Evolutionary conservation across 2,113 vertebrate species (phyloP).

Genomic region (Bubo bubo): DNA sequence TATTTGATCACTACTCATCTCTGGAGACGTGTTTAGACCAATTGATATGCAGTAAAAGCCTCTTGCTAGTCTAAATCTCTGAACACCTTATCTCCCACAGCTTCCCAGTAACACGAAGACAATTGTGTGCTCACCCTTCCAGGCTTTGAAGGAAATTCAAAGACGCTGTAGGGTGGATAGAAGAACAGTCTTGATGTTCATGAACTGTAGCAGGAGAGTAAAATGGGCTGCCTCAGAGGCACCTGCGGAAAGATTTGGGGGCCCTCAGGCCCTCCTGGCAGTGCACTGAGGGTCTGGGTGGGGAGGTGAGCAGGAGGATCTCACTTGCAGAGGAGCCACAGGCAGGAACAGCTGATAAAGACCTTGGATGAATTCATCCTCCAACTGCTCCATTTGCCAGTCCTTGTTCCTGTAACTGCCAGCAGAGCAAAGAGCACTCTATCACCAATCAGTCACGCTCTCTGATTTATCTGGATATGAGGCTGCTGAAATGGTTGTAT

Average conservation of each 20-base stretch:
- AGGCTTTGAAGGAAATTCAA: neutral
- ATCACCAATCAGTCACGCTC: neutral
- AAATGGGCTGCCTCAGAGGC: neutral
- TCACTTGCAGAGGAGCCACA: neutral
- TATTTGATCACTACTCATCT: neutral
- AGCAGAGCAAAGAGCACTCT: neutral
- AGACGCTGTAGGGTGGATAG: neutral
- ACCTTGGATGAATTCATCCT: neutral
- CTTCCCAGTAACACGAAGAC: neutral
- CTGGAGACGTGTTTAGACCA: neutral
- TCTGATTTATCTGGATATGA: neutral
- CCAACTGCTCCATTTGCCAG: neutral
- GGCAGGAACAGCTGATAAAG: neutral
- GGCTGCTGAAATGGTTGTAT: neutral
- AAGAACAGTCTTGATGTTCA: neutral
- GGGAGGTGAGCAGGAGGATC: neutral
- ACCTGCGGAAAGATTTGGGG: neutral
- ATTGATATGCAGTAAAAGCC: neutral
- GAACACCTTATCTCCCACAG: neutral
- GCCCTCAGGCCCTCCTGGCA: neutral
- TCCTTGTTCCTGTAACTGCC: neutral
- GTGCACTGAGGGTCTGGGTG: neutral
- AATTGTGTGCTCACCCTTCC: neutral
- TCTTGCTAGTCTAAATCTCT: neutral
- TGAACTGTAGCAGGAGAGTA: neutral